Conservation (phyloP, 1,140 invertebrate genomes). For the Maconellicoccus hirsutus region DNA sequence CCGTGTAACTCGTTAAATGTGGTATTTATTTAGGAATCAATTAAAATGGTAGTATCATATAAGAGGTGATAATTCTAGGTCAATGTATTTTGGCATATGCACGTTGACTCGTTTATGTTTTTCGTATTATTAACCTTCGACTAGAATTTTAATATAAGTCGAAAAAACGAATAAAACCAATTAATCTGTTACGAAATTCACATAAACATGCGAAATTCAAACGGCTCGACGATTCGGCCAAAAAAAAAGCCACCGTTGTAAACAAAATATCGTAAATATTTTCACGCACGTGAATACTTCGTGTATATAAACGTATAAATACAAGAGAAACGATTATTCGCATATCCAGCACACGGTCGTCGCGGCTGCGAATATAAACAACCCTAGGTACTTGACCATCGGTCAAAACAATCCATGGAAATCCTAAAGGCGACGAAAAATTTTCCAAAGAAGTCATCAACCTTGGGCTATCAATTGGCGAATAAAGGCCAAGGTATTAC, state of each 20-base stretch:
- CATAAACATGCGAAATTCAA: no score
- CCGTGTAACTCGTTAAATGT: conserved; percentile 1
- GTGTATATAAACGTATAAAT: neutral
- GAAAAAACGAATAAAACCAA: neutral
- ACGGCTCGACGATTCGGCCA: no score
- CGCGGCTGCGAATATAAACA: neutral
- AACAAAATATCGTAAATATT: no score
- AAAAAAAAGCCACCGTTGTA: no score
- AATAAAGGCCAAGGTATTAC: neutral
- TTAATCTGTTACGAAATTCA: no score
- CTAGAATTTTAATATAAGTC: neutral
- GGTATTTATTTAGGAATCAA: neutral
- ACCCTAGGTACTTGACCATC: neutral
- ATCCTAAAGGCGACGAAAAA: neutral
- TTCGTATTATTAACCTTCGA: neutral
- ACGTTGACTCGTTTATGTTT: neutral
- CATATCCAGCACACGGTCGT: neutral
- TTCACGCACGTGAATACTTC: neutral
- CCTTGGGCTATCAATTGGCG: neutral
- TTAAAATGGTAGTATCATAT: neutral
- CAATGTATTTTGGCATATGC: neutral
- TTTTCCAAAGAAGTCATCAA: conserved; percentile 4
- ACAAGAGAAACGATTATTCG: neutral
- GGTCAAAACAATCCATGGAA: neutral
- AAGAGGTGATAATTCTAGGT: neutral